A percentile compares a stretch with the other conserved stretches of the same genome.
These are phyloP conservation scores for Aramus guarauna DNA, from an alignment of 2,113 vertebrate genomes.

Conservation along the genomic window DNA sequence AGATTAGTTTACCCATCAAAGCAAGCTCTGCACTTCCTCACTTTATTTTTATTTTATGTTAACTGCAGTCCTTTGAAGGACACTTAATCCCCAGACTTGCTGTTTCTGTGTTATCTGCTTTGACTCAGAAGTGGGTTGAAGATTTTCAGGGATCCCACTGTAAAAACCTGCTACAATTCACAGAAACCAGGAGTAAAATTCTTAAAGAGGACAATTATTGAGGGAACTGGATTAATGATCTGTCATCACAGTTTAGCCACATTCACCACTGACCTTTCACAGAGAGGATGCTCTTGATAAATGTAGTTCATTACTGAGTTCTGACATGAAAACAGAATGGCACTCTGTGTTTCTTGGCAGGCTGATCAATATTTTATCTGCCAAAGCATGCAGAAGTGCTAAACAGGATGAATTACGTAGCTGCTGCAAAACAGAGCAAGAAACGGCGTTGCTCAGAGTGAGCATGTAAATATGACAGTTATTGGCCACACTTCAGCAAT, in stretches of 20 bases:
- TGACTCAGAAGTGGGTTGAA: conserved; percentile 24
- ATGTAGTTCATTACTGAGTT: conserved; percentile 82
- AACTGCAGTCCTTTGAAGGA: conserved; percentile 42
- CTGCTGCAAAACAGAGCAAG: conserved; percentile 14
- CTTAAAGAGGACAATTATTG: conserved; percentile 77
- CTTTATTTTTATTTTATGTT: conserved; percentile 1
- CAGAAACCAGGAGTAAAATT: conserved; percentile 57
- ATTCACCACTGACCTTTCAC: conserved; percentile 80
- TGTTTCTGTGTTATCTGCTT: conserved; percentile 40
- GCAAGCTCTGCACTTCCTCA: not conserved
- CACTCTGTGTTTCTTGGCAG: conserved; percentile 67
- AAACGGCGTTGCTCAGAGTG: not conserved
- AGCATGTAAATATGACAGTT: not conserved
- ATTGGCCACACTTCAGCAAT: not conserved
- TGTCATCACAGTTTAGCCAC: conserved; percentile 80
- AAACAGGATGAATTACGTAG: conserved; percentile 41
- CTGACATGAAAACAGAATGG: conserved; percentile 80
- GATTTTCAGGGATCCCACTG: conserved; percentile 12
- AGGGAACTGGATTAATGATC: conserved; percentile 81
- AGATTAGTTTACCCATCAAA: not conserved
- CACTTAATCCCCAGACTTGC: conserved; percentile 33
- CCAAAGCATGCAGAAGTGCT: conserved; percentile 63
- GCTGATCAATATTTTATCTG: conserved; percentile 81
- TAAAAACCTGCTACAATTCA: conserved; percentile 34
- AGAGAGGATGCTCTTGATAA: conserved; percentile 76